phyloP scores from a whole-genome alignment of 2,113 vertebrate genomes.

The Hydrolagus affinis region DNA sequence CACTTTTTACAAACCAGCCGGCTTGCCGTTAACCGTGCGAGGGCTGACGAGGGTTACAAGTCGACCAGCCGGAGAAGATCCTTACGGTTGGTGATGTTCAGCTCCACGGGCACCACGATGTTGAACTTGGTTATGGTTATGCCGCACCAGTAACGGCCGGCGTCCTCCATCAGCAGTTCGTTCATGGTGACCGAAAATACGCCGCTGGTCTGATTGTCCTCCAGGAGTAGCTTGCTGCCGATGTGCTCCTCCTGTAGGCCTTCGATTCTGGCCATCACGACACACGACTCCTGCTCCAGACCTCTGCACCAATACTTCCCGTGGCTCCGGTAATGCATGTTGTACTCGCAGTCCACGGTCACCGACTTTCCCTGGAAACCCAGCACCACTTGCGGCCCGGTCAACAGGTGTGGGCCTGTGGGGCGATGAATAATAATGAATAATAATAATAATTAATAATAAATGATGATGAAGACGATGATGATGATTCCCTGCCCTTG shows the following conservation, averaged over 20 bases:
- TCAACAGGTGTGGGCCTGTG: background rate
- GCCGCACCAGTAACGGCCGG: constrained; percentile 3
- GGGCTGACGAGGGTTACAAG: no score
- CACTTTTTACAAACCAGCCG: no score
- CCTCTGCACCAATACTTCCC: constrained; percentile 13
- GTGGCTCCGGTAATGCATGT: background rate
- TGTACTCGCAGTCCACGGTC: background rate
- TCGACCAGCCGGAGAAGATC: background rate
- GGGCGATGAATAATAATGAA: background rate
- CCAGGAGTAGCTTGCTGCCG: background rate
- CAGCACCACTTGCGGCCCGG: background rate
- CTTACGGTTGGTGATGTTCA: constrained; percentile 3
- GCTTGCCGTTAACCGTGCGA: no score
- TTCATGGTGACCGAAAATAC: background rate
- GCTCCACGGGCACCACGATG: background rate
- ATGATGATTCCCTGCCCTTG: no score
- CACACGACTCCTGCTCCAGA: background rate
- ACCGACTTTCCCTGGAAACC: background rate
- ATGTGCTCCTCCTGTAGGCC: no score
- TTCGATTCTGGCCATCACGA: background rate
- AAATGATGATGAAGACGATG: no score
- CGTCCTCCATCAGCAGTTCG: background rate
- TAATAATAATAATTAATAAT: no score
- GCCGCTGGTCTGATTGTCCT: background rate
- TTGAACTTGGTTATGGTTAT: background rate